Percentiles rank a stretch among this genome's conserved stretches.
Evolutionary conservation across 2,113 vertebrate genomes (phyloP).

Genomic region (Rana temporaria): DNA sequence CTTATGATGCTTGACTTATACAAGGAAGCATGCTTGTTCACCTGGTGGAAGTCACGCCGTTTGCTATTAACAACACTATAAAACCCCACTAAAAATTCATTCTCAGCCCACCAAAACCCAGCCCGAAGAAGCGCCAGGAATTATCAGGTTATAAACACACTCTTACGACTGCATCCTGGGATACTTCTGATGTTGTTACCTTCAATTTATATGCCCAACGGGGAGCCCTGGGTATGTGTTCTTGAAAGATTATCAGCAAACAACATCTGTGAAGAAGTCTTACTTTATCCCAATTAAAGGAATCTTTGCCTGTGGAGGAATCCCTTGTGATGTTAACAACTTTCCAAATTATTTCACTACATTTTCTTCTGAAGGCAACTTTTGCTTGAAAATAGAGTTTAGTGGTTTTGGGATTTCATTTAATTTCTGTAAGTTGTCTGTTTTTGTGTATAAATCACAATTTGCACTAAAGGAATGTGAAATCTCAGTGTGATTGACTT

Average conservation of each 20-base stretch:
- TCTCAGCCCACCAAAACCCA: constrained; percentile 32
- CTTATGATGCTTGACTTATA: constrained; percentile 8
- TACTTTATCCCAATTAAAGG: constrained; percentile 51
- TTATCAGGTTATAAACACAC: constrained; percentile 41
- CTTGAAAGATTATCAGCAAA: constrained; percentile 57
- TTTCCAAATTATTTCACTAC: constrained; percentile 39
- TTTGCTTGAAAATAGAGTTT: constrained; percentile 14
- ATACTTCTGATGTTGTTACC: constrained; percentile 54
- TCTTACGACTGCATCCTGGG: constrained; percentile 29
- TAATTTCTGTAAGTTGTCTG: background rate
- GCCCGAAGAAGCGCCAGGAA: constrained; percentile 39
- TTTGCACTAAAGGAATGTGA: no score
- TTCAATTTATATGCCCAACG: constrained; percentile 55
- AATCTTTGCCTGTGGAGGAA: constrained; percentile 39
- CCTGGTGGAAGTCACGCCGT: background rate
- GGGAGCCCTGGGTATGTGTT: constrained; percentile 48
- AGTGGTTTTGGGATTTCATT: background rate
- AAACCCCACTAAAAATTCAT: constrained; percentile 35
- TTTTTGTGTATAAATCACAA: background rate
- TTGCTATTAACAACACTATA: constrained; percentile 37
- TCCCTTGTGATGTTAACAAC: constrained; percentile 54
- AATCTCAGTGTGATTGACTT: no score
- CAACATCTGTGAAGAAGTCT: constrained; percentile 55
- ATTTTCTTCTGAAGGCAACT: constrained; percentile 3
- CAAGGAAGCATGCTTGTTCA: background rate